Base-by-base conservation (phyloP, 1,140 invertebrate species). In the Zaprionus ghesquierei region DNA sequence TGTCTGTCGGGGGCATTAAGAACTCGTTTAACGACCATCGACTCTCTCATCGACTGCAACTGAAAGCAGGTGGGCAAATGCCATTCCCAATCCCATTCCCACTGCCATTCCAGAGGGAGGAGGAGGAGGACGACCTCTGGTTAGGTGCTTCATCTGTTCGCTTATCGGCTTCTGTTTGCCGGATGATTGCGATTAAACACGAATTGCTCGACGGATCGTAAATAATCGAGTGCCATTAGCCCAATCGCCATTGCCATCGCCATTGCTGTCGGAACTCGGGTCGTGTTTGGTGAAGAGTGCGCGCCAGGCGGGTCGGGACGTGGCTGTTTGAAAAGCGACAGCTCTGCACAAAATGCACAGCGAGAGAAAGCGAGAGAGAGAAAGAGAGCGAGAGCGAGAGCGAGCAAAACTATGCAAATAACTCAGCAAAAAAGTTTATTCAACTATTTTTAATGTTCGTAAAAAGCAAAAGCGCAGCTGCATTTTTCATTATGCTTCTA, bases 201-300 rank as follows among this genome's bases (percentile, higher is more conserved):
- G 76, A 78, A 76, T 78, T 75, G 73, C 76, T 76, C 55, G 75
- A 74, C 73, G 73, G 69, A 78, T 78, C 76, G 76, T 78, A 78
- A 78, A 78, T 78, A 78, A 78, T 78, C 76, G 76, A 64, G 65
- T 60, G 68, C 69, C 76, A 78, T 78, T 78, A 78, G 76, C 73
- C 62, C 69, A 68, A 69, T 74, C 38, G 70, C 63, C 63, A 53
- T 31, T 15, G 58, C 60, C 35, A 41, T 41, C 35, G 35, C 35
- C 35, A 38, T 38, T 41, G n/a, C 41, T 46, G 41, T 22, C 18
- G 41, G 41, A 22, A 22, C 41, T 46, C 41, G 41, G 38, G 38
- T 10, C 41, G 4, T 10, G 18, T 12, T 20, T 8, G 41, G 41
- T n/a, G n/a, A 2, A 41, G 41, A 46, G 27, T 29, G 27, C 27